Evolutionary conservation across 2,888 invertebrate genomes (phyloP).

Genomic region (Elegia similella): DNA sequence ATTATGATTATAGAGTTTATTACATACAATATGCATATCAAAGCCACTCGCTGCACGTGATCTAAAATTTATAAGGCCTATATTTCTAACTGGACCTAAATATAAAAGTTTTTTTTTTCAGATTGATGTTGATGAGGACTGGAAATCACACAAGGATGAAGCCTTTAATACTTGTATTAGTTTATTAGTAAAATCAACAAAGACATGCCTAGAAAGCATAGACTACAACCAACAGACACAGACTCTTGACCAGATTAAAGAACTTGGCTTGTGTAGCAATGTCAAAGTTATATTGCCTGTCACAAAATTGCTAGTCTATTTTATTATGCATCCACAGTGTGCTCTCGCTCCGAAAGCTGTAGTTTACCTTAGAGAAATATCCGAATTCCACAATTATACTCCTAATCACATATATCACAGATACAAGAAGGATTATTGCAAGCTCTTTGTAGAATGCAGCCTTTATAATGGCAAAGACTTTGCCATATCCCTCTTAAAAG

Average conservation of each 20-base stretch:
- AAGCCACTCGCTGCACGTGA: neutral
- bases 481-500: constrained; percentile 80
- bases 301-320: constrained; percentile 81
- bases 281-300: constrained; percentile 64
- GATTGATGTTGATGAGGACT: constrained; percentile 43
- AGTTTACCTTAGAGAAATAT: constrained; percentile 80
- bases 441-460: constrained; percentile 82
- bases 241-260: constrained; percentile 75
- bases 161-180: constrained; percentile 61
- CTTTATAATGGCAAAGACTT: constrained; percentile 80
- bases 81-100: too few species aligned
- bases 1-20: too few species aligned
- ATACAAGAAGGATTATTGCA: constrained; percentile 83
- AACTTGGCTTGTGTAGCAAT: constrained; percentile 64
- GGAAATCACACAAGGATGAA: constrained; percentile 52
- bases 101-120: constrained; percentile 36
- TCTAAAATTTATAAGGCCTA: neutral
- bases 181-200: constrained; percentile 66
- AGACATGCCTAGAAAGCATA: constrained; percentile 71
- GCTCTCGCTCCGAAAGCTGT: constrained; percentile 80
- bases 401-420: constrained; percentile 82
- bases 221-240: constrained; percentile 79
- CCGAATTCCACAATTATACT: constrained; percentile 75
- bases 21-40: too few species aligned
- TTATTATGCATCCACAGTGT: constrained; percentile 84